Conservation (phyloP, 2,797 vertebrate species). For the Enteromius argenteus region DNA sequence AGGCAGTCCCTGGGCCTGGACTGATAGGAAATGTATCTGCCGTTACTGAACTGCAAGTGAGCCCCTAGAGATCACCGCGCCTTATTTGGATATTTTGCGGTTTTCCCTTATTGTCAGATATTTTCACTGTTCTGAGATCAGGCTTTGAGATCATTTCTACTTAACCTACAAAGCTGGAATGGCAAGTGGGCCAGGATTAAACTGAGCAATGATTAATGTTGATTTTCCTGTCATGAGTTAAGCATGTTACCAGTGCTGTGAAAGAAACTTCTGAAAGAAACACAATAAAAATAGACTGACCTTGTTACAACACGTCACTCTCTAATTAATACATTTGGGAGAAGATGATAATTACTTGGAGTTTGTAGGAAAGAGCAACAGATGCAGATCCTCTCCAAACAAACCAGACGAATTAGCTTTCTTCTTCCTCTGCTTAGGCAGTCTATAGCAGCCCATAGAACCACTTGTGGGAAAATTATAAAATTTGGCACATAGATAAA, state of each 20-base stretch:
- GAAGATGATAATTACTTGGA: constrained; percentile 28
- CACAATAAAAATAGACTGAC: constrained; percentile 31
- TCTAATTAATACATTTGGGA: constrained; percentile 30
- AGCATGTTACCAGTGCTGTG: background rate
- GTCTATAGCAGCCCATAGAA: background rate
- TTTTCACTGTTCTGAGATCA: constrained; percentile 26
- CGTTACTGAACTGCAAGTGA: background rate
- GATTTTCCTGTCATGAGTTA: background rate
- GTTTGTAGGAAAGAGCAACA: background rate
- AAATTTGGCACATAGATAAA: background rate
- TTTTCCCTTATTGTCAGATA: constrained; percentile 20
- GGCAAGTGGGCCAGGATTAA: background rate
- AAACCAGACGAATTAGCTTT: background rate
- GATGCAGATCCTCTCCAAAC: constrained; percentile 18
- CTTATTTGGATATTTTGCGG: constrained; percentile 31
- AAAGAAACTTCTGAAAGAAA: background rate
- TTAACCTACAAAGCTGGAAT: constrained; percentile 7
- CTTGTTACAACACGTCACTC: constrained; percentile 10
- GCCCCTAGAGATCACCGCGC: constrained; percentile 19
- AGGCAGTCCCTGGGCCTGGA: constrained; percentile 5
- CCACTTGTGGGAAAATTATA: background rate
- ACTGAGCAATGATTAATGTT: constrained; percentile 1
- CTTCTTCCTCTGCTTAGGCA: background rate
- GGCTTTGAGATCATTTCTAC: constrained; percentile 1
- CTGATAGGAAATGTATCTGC: constrained; percentile 36